Percentiles rank a stretch among this genome's conserved stretches.
Conservation (phyloP, 1,140 invertebrate genomes). For the honey bee (Apis mellifera) region DNA sequence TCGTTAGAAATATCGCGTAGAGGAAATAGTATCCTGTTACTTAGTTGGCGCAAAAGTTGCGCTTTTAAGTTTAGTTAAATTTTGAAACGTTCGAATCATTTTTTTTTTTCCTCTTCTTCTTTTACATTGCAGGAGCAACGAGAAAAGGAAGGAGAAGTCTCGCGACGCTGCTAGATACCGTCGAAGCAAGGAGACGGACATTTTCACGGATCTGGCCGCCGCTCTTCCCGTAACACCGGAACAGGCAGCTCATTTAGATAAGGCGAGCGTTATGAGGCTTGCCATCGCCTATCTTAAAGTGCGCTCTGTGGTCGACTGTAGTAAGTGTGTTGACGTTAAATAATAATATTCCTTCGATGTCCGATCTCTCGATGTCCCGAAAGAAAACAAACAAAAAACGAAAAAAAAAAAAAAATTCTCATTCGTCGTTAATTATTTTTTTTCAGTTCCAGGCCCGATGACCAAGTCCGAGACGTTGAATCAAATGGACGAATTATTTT, state of each 20-base stretch:
- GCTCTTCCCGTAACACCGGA: constrained; percentile 90
- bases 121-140: constrained; percentile 89
- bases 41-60: too few species aligned
- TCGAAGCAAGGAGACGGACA: constrained; percentile 96
- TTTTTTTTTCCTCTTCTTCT: background rate
- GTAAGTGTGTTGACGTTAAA: constrained; percentile 82
- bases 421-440: too few species aligned
- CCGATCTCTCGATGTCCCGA: too few species aligned
- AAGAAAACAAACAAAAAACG: too few species aligned
- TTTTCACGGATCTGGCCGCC: constrained; percentile 93
- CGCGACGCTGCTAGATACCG: constrained; percentile 96
- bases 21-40: too few species aligned
- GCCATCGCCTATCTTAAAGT: constrained; percentile 94
- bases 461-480: constrained; percentile 75
- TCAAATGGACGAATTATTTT: constrained; percentile 84
- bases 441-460: constrained; percentile 71
- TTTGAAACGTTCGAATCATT: too few species aligned
- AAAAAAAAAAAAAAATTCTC: background rate
- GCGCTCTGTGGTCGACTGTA: constrained; percentile 89
- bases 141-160: constrained; percentile 98
- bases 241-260: constrained; percentile 93
- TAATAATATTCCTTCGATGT: background rate
- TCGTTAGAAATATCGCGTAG: too few species aligned
- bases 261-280: constrained; percentile 97
- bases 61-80: too few species aligned